A percentile compares a stretch with the other conserved stretches of the same genome.
phyloP scores from a whole-genome alignment of 1,140 invertebrate species.

The Dreissena polymorpha region DNA sequence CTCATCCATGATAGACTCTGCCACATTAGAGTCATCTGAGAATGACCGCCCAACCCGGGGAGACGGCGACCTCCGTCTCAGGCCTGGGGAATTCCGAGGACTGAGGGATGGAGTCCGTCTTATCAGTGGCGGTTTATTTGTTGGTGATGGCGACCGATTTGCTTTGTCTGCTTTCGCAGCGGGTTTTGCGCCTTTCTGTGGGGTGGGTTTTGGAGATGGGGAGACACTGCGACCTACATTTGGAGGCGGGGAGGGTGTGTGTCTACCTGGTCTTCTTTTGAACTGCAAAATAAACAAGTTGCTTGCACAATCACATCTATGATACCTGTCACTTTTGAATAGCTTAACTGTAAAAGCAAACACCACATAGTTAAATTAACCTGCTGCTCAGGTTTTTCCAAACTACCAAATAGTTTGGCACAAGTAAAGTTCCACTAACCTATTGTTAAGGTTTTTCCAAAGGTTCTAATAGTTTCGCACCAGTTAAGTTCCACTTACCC shows the following conservation, averaged over 20 bases:
- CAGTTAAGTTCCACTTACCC: neutral
- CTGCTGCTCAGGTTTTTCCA: no score
- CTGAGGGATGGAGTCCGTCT: constrained; percentile 51
- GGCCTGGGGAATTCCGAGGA: constrained; percentile 31
- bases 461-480: no score
- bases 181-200: neutral
- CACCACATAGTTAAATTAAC: no score
- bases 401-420: no score
- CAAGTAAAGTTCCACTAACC: no score
- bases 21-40: constrained; percentile 61
- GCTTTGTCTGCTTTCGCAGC: neutral
- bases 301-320: neutral
- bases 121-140: constrained; percentile 40
- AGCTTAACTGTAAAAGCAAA: neutral
- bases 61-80: constrained; percentile 45
- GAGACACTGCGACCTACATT: constrained; percentile 30
- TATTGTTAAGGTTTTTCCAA: no score
- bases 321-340: neutral
- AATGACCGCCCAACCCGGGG: constrained; percentile 40
- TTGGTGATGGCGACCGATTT: constrained; percentile 25
- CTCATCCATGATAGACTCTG: constrained; percentile 64
- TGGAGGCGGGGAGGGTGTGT: constrained; percentile 7
- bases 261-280: constrained; percentile 14
- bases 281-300: constrained; percentile 18
- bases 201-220: constrained; percentile 9